phyloP scores from a whole-genome alignment of 2,888 invertebrate species.

The Ochropleura leucogaster region DNA sequence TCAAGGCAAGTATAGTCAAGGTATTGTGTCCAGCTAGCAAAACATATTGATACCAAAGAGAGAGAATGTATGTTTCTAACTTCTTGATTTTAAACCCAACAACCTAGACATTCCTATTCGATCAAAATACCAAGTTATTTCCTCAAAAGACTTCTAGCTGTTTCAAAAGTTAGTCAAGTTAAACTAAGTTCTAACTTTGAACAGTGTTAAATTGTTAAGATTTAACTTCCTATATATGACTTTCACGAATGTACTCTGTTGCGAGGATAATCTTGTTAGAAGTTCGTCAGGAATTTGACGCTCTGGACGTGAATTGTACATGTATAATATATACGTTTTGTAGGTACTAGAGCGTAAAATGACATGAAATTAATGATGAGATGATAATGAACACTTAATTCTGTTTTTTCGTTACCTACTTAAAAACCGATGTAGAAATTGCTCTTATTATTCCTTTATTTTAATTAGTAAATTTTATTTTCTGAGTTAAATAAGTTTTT shows the following conservation, averaged over 20 bases:
- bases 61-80: no score
- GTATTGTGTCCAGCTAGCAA: no score
- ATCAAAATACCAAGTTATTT: neutral
- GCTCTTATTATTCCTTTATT: no score
- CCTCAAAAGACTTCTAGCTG: neutral
- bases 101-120: neutral
- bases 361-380: no score
- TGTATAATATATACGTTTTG: neutral
- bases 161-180: conserved; percentile 10
- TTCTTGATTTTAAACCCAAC: no score
- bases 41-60: no score
- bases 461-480: no score
- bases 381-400: no score
- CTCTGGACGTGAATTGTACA: neutral
- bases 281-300: conserved; percentile 2
- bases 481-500: no score
- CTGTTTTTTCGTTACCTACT: no score
- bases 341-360: neutral
- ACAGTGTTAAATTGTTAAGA: conserved; percentile 2
- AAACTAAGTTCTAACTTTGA: conserved; percentile 22
- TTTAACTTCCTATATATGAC: conserved; percentile 3
- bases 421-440: no score
- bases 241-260: conserved; percentile 19
- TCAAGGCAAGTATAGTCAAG: no score
- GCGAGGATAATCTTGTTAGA: conserved; percentile 11